Evolutionary conservation across 2,888 invertebrate genomes (phyloP).

Genomic region (Cremastinae sp.): DNA sequence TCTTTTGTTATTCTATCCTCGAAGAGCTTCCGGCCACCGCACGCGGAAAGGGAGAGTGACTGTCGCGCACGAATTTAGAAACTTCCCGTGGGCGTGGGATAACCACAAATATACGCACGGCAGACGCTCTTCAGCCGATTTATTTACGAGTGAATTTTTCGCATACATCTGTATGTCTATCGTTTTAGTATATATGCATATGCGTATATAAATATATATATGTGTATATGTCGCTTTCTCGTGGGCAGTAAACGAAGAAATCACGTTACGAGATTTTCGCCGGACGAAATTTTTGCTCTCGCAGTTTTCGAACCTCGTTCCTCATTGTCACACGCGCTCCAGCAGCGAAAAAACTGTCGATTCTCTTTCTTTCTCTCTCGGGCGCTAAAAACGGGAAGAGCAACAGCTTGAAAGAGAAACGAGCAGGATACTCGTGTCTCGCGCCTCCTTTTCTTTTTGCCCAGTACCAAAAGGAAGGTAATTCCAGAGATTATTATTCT

Average conservation of each 20-base stretch:
- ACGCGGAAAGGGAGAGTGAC: conserved; percentile 40
- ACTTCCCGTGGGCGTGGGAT: conserved; percentile 33
- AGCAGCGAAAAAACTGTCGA: conserved; percentile 3
- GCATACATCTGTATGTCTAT: too few species aligned
- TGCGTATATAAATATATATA: too few species aligned
- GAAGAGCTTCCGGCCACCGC: conserved; percentile 38
- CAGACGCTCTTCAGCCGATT: conserved; percentile 11
- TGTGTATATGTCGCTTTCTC: too few species aligned
- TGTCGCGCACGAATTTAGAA: conserved; percentile 51
- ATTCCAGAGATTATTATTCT: too few species aligned
- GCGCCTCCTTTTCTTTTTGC: too few species aligned
- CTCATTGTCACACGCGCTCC: not conserved
- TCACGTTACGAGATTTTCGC: conserved; percentile 4
- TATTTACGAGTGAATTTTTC: conserved; percentile 15
- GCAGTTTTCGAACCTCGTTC: too few species aligned
- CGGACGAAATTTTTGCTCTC: not conserved
- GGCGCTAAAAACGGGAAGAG: not conserved
- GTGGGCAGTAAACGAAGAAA: conserved; percentile 12
- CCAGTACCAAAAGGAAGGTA: too few species aligned
- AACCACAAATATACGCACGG: conserved; percentile 8
- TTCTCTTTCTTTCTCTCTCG: not conserved
- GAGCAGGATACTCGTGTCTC: too few species aligned
- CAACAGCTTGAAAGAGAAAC: conserved; percentile 9
- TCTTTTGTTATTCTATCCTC: conserved; percentile 9
- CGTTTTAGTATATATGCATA: too few species aligned